Percentiles rank a stretch among this genome's conserved stretches.
These are phyloP conservation scores for Pogoniulus pusillus DNA, from an alignment of 2,797 vertebrate genomes.

Conservation along the genomic window DNA sequence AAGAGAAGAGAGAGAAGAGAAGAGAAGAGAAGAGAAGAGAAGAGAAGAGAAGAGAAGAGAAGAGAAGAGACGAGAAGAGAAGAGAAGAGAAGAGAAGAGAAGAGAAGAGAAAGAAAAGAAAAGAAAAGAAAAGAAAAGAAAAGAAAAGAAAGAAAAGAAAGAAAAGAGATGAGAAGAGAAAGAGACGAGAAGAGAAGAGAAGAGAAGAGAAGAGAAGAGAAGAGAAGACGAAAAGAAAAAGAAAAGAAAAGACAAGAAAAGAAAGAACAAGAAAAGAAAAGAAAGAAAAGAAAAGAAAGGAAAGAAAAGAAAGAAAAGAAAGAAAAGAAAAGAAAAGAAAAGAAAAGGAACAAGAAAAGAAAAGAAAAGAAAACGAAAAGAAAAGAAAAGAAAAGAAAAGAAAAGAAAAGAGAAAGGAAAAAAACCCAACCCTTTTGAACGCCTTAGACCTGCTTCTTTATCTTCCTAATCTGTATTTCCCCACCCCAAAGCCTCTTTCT, in stretches of 20 bases:
- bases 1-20: no score
- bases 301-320: no score
- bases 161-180: no score
- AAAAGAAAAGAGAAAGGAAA: rapidly evolving
- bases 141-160: no score
- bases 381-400: rapidly evolving
- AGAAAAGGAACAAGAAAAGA: no score
- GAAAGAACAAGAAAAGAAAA: rapidly evolving
- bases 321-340: rapidly evolving
- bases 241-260: rapidly evolving
- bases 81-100: no score
- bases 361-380: no score
- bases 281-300: rapidly evolving
- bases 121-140: rapidly evolving
- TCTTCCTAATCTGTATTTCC: slow-evolving; percentile 49
- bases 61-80: rapidly evolving
- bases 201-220: rapidly evolving
- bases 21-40: rapidly evolving
- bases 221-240: rapidly evolving
- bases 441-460: slow-evolving; percentile 21
- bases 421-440: background rate
- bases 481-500: slow-evolving; percentile 29
- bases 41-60: rapidly evolving
- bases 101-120: rapidly evolving
- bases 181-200: no score